Percentiles rank a stretch among this genome's conserved stretches.
Conservation (phyloP, 2,797 vertebrate genomes). For the Prunella strophiata region DNA sequence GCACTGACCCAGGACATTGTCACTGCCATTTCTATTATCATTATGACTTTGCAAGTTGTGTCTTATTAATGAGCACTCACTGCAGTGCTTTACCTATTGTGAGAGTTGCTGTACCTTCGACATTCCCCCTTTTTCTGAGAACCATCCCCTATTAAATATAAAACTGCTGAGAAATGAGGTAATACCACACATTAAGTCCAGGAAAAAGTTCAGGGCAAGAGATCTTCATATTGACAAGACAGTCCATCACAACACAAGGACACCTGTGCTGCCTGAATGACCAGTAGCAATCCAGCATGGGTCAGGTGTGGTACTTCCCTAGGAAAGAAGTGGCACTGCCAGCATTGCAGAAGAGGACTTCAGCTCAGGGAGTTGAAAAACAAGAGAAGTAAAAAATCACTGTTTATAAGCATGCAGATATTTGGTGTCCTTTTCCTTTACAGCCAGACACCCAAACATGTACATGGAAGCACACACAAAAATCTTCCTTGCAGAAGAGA, state of each 20-base stretch:
- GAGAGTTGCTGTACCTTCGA: not conserved
- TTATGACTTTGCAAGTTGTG: slow-evolving; percentile 34
- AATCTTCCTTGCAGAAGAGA: not conserved
- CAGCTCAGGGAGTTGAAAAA: not conserved
- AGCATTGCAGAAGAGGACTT: not conserved
- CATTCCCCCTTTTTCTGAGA: not conserved
- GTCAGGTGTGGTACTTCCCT: not conserved
- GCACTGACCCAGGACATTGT: slow-evolving; percentile 57
- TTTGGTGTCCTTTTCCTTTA: not conserved
- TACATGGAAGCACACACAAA: not conserved
- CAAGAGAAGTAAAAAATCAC: not conserved
- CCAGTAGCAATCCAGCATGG: not conserved
- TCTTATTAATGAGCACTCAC: slow-evolving; percentile 63
- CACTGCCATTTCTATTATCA: slow-evolving; percentile 58
- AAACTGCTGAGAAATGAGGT: not conserved
- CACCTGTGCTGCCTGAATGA: not conserved
- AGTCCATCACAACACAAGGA: not conserved
- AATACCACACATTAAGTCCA: not conserved
- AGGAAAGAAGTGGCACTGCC: not conserved
- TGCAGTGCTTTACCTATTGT: slow-evolving; percentile 43
- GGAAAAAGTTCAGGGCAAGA: not conserved
- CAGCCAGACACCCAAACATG: not conserved
- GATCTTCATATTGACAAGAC: not conserved
- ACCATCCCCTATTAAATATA: not conserved
- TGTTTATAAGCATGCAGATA: not conserved